Conservation (phyloP, 2,797 vertebrate species). For the Etheostoma perlongum region DNA sequence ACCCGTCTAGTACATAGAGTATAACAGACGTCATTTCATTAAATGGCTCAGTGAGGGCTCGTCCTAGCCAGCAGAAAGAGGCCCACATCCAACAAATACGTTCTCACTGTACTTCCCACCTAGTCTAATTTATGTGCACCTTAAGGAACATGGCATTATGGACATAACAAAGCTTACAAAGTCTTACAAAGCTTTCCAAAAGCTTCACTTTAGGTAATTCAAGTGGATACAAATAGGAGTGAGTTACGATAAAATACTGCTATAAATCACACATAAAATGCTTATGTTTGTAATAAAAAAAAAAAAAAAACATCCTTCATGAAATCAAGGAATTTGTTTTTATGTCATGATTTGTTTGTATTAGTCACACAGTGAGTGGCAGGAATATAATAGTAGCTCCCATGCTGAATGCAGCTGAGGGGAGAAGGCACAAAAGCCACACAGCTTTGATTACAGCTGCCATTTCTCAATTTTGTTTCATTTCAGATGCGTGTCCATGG, state of each 20-base stretch:
- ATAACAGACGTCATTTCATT: constrained; percentile 76
- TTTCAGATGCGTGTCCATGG: constrained; percentile 40
- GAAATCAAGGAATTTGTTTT: constrained; percentile 79
- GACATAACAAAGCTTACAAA: constrained; percentile 42
- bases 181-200: constrained; percentile 73
- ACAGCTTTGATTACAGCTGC: constrained; percentile 59
- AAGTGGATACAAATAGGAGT: constrained; percentile 89
- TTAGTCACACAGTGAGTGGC: constrained; percentile 47
- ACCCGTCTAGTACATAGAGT: constrained; percentile 62
- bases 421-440: constrained; percentile 21
- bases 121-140: constrained; percentile 62
- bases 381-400: constrained; percentile 32
- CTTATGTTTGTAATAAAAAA: constrained; percentile 49
- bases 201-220: constrained; percentile 91
- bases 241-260: constrained; percentile 87
- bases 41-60: constrained; percentile 80
- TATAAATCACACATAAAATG: constrained; percentile 84
- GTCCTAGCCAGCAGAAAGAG: constrained; percentile 82
- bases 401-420: constrained; percentile 32
- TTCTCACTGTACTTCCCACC: constrained; percentile 49
- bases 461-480: constrained; percentile 22
- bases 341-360: constrained; percentile 26
- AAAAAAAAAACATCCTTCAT: constrained; percentile 78
- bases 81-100: constrained; percentile 68
- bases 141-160: constrained; percentile 40